Base-by-base conservation (phyloP, 2,888 invertebrate genomes). In the Aphrophora alni region DNA sequence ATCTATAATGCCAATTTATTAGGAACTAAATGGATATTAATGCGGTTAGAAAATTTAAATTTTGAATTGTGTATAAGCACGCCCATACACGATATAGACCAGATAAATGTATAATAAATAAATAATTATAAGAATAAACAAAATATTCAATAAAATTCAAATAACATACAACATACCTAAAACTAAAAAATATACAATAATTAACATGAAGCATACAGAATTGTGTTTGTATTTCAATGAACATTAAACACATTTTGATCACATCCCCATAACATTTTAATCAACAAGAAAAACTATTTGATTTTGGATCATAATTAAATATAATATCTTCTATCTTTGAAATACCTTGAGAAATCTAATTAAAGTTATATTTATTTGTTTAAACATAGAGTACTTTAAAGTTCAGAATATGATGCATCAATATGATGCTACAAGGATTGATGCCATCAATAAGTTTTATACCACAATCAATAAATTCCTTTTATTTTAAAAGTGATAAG, bases 161-260 rank as follows among this genome's bases (percentile, higher is more conserved):
- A 59, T 59, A 59, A 59, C 59, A 59, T 59, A 59, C 59, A 59
- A 59, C 59, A 59, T 59, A 59, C 59, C 59, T 59, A 59, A 59
- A 59, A n/a, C 59, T 59, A 59, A 59, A n/a, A 59, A 59, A 59
- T 59, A 59, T 59, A 59, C 59, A 59, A 59, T 59, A 59, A 33
- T 33, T 33, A 33, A 59, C 59, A 59, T 21, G 21, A 59, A 59
- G 59, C 59, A 59, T 59, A 59, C 44, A 44, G 44, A 59, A 59
- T 10, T 59, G 59, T 59, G 59, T 59, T 44, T 14, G 14, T 12
- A n/a, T 17, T 44, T 17, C 44, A 44, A n/a, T 1, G 59, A 21
- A 21, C 59, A 21, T 21, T 2, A 59, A 59, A 14, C 59, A 59
- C 59, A 59, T n/a, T n/a, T n/a, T n/a, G n/a, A n/a, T n/a, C n/a